Conservation (phyloP, 1,140 invertebrate species). For the Hyles euphorbiae region DNA sequence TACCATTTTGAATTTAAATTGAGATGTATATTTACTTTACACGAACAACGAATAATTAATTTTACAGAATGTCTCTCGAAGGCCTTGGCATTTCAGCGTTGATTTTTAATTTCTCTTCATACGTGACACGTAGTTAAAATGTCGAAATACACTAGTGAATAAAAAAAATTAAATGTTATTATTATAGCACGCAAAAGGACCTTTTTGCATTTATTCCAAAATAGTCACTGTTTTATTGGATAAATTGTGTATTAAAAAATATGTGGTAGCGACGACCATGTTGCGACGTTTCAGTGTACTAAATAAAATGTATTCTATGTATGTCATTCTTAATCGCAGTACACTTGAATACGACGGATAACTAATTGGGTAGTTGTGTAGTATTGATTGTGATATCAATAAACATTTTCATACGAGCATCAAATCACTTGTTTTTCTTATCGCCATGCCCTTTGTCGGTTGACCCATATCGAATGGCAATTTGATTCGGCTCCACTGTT, state of each 20-base stretch:
- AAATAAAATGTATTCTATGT: slow-evolving; percentile 44
- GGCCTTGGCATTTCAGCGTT: no score
- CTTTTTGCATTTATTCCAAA: slow-evolving; percentile 48
- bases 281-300: slow-evolving; percentile 37
- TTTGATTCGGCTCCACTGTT: not conserved
- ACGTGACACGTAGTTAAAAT: slow-evolving; percentile 45
- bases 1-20: no score
- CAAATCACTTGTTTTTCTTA: slow-evolving; percentile 58
- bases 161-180: slow-evolving; percentile 34
- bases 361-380: slow-evolving; percentile 69
- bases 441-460: not conserved
- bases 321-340: slow-evolving; percentile 56
- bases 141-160: slow-evolving; percentile 38
- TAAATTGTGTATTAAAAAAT: slow-evolving; percentile 23
- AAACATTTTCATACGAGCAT: slow-evolving; percentile 76
- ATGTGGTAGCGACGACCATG: slow-evolving; percentile 35
- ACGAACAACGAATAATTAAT: no score
- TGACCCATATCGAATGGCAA: not conserved
- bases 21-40: no score
- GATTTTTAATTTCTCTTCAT: slow-evolving; percentile 24
- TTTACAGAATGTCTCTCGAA: no score
- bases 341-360: slow-evolving; percentile 61
- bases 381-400: slow-evolving; percentile 75
- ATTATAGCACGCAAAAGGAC: slow-evolving; percentile 52
- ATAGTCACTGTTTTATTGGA: slow-evolving; percentile 39